Conservation (phyloP, 2,888 invertebrate genomes). For the Timema podura region DNA sequence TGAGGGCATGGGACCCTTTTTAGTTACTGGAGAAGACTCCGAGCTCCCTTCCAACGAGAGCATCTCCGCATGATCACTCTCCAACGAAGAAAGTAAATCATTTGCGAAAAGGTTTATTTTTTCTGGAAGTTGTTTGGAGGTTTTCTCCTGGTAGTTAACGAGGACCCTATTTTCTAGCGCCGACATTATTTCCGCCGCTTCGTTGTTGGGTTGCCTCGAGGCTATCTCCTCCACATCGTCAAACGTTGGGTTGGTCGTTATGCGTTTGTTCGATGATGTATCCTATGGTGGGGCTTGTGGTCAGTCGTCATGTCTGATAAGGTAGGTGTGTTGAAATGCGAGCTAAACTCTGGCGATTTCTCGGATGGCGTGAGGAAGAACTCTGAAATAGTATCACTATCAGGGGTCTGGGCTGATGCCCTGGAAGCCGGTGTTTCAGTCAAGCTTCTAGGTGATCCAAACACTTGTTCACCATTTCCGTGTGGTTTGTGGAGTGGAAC, state of each 20-base stretch:
- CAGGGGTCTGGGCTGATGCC: constrained; percentile 10
- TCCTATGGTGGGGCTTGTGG: background rate
- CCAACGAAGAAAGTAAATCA: background rate
- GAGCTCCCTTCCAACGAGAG: constrained; percentile 18
- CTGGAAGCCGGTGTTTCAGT: constrained; percentile 13
- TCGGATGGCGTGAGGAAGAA: constrained; percentile 23
- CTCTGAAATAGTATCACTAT: constrained; percentile 22
- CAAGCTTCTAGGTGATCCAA: too few species aligned
- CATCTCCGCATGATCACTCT: constrained; percentile 15
- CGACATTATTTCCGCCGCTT: constrained; percentile 30
- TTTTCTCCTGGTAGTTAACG: background rate
- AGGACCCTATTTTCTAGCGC: constrained; percentile 27
- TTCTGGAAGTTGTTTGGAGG: background rate
- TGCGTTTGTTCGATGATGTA: constrained; percentile 2
- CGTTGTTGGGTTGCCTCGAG: constrained; percentile 26
- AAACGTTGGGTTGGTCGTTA: background rate
- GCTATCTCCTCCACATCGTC: constrained; percentile 24
- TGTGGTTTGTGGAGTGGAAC: too few species aligned
- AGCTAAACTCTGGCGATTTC: constrained; percentile 15
- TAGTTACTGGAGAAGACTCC: constrained; percentile 5
- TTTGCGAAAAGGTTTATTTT: background rate
- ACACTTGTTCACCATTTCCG: too few species aligned
- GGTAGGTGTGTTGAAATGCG: background rate
- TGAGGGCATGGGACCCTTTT: background rate
- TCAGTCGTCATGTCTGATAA: background rate